These are phyloP conservation scores for Drosophila melanosoma DNA, from an alignment of 2,888 invertebrate genomes.

Conservation along the genomic window DNA sequence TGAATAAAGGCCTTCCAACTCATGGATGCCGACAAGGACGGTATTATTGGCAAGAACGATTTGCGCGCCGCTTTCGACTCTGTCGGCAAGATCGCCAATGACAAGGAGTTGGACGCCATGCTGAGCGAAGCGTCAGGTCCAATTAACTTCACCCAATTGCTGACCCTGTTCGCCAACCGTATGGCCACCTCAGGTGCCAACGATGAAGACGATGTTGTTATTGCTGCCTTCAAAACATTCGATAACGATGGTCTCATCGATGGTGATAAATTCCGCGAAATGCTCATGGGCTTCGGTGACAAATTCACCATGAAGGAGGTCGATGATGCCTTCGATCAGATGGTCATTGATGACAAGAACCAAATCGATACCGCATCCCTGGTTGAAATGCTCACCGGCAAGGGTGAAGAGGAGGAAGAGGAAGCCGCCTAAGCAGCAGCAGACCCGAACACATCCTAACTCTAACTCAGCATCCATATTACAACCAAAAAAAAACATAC, in stretches of 20 bases:
- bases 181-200: constrained; percentile 95
- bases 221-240: constrained; percentile 96
- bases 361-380: constrained; percentile 95
- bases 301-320: constrained; percentile 95
- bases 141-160: constrained; percentile 97
- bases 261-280: constrained; percentile 94
- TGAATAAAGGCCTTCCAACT: constrained; percentile 94
- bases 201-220: constrained; percentile 96
- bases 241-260: constrained; percentile 95
- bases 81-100: constrained; percentile 94
- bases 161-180: constrained; percentile 95
- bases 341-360: constrained; percentile 96
- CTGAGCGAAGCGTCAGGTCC: constrained; percentile 94
- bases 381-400: constrained; percentile 94
- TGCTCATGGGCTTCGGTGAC: constrained; percentile 96
- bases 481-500: constrained; percentile 42
- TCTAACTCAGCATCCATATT: constrained; percentile 77
- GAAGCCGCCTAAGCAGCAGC: constrained; percentile 83
- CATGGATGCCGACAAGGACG: constrained; percentile 98
- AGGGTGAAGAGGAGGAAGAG: constrained; percentile 92
- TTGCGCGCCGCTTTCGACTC: constrained; percentile 96
- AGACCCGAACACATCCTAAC: constrained; percentile 76
- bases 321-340: constrained; percentile 96
- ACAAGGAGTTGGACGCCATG: constrained; percentile 97
- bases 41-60: constrained; percentile 95